Evolutionary conservation across 2,797 vertebrate genomes (phyloP).

Genomic region (Periparus ater): DNA sequence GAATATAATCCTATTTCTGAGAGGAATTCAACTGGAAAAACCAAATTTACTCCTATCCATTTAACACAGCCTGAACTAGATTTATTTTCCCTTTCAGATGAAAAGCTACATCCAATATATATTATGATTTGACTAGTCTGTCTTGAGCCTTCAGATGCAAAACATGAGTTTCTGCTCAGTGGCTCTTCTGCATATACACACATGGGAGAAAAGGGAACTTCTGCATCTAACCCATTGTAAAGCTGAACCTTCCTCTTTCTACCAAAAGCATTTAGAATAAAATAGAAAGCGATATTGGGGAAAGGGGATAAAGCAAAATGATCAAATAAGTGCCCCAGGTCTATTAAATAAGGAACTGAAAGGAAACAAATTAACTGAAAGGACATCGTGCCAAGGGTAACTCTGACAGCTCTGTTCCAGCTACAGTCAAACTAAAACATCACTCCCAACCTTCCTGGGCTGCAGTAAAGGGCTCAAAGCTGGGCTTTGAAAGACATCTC

Average conservation of each 20-base stretch:
- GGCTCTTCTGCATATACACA: rapidly evolving
- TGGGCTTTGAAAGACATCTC: slow-evolving; percentile 50
- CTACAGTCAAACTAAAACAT: neutral
- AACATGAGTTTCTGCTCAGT: neutral
- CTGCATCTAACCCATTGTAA: neutral
- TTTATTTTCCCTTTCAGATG: neutral
- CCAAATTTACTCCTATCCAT: neutral
- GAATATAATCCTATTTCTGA: neutral
- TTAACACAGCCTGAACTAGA: neutral
- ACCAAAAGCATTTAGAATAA: neutral
- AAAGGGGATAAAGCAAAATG: neutral
- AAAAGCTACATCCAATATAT: neutral
- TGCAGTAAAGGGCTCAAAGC: slow-evolving; percentile 29
- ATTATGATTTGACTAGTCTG: neutral
- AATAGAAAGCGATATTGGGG: neutral
- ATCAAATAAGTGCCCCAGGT: neutral
- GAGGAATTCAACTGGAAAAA: neutral
- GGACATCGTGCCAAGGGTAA: neutral
- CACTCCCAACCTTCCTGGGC: neutral
- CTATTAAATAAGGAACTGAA: neutral
- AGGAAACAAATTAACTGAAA: slow-evolving; percentile 8
- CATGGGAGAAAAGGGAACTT: neutral
- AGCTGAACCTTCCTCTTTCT: neutral
- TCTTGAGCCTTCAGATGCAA: neutral
- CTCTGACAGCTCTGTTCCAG: slow-evolving; percentile 7